phyloP scores from a whole-genome alignment of 2,888 invertebrate species.

The Crematogaster levior region DNA sequence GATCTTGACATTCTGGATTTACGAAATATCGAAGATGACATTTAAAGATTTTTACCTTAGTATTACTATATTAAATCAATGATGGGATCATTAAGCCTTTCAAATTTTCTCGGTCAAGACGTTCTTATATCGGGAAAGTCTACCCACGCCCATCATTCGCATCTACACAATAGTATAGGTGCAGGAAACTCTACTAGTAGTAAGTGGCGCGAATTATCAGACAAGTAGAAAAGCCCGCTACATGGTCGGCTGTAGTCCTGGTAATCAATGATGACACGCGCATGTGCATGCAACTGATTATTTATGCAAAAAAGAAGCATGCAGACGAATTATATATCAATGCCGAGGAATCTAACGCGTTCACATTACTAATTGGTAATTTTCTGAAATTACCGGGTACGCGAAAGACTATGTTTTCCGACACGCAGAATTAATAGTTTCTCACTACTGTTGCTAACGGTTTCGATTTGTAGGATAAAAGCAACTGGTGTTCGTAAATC shows the following conservation, averaged over 20 bases:
- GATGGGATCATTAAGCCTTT: slow-evolving; percentile 24
- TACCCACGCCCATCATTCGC: slow-evolving; percentile 56
- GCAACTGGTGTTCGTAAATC: slow-evolving; percentile 13
- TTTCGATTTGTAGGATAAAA: neutral
- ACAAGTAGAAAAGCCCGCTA: slow-evolving; percentile 79
- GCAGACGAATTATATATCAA: slow-evolving; percentile 2
- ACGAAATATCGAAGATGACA: neutral
- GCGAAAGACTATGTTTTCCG: slow-evolving; percentile 12
- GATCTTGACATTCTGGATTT: neutral
- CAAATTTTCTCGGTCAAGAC: slow-evolving; percentile 45
- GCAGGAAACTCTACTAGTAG: slow-evolving; percentile 74
- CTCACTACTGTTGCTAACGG: slow-evolving; percentile 14
- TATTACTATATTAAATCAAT: neutral
- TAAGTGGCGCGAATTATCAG: slow-evolving; percentile 75
- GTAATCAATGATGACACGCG: slow-evolving; percentile 66
- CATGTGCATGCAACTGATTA: slow-evolving; percentile 65
- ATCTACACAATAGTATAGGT: slow-evolving; percentile 45
- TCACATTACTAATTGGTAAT: slow-evolving; percentile 37
- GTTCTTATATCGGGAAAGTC: slow-evolving; percentile 49
- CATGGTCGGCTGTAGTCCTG: slow-evolving; percentile 72
- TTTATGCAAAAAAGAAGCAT: slow-evolving; percentile 57
- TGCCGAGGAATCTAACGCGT: neutral
- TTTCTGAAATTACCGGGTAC: slow-evolving; percentile 37
- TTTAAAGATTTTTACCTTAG: neutral
- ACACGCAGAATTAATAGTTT: slow-evolving; percentile 26